Evolutionary conservation across 1,140 invertebrate genomes (phyloP).

Genomic region (Drepana arcuata): DNA sequence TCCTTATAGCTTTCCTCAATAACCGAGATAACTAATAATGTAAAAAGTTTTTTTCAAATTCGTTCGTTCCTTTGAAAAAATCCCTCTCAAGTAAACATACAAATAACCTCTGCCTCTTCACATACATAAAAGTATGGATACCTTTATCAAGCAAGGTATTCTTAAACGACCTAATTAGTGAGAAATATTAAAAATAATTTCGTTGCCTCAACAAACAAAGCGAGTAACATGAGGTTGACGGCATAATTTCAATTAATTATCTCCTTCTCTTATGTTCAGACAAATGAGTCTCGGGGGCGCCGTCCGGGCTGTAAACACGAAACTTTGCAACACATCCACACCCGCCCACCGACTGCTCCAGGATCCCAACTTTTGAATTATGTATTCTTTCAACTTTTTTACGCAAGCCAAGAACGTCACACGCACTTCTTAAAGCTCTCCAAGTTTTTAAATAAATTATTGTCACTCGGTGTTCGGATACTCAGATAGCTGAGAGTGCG

Average conservation of each 20-base stretch:
- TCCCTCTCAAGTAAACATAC: too few species aligned
- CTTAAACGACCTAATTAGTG: too few species aligned
- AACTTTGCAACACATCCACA: conserved; percentile 42
- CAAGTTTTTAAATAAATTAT: conserved; percentile 14
- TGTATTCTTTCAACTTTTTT: conserved; percentile 44
- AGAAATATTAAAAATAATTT: conserved; percentile 7
- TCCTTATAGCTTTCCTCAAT: too few species aligned
- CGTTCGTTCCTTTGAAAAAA: too few species aligned
- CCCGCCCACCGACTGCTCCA: conserved; percentile 23
- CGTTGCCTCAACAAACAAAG: conserved; percentile 4
- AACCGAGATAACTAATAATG: too few species aligned
- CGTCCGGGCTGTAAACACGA: conserved; percentile 40
- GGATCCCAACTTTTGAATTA: conserved; percentile 35
- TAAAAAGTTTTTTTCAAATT: too few species aligned
- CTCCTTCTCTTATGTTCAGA: conserved; percentile 31
- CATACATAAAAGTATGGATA: too few species aligned
- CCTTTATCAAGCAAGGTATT: too few species aligned
- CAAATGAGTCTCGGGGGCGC: conserved; percentile 41
- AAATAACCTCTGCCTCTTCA: too few species aligned
- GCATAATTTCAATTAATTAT: conserved; percentile 55
- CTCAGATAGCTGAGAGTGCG: background rate
- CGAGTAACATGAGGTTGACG: conserved; percentile 19
- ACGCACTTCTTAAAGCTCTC: conserved; percentile 15
- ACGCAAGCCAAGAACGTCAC: conserved; percentile 20
- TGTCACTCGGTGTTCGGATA: conserved; percentile 1